Evolutionary conservation across 2,113 vertebrate species (phyloP), one percentile per base, ranked within the genome.

Genomic region (Laterallus jamaicensis): DNA sequence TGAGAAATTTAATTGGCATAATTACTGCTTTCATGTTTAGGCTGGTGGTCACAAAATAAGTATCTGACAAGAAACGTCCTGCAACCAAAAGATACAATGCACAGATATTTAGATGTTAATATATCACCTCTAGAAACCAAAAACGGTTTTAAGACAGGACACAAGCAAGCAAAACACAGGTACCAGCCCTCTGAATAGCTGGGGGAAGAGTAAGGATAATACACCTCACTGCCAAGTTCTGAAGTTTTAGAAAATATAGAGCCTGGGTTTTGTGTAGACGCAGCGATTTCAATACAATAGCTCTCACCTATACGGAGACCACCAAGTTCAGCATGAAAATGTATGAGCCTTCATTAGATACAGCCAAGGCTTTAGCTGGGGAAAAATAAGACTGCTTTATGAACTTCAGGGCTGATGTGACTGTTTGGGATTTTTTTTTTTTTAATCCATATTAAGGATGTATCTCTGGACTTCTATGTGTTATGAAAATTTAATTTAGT

Each of bases 1-100:
- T 88, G 92, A 96, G 85, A 96, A 94, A 97, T 96, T 97, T 96
- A 97, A 94, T 93, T 95, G 93, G 79, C 95, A 91, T 49, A 96
- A 97, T 97, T 97, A 97, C 83, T 85, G 82, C 73, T 96, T 96
- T 97, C 92, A 74, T 76, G 89, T 86, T 94, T 90, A 96, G 93
- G 91, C 82, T 80, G 82, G 78, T 74, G 77, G 73, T 95, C 95
- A 92, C 75, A 95, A 78, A 96, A 91, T 81, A 94, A 70, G 42
- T 67, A 93, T 92, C 32, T 92, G 80, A 91, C 58, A 87, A 92
- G 58, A 60, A 93, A 71, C 25, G 55, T 62, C 68, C 75, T 44
- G 58, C 93, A 95, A 89, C 32, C 25, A 89, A 35, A 39, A 69
- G 69, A 90, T n/a, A 54, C 5, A n/a, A 31, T 4, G 6, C 13